Percentiles rank a stretch among this genome's conserved stretches.
These are phyloP conservation scores for Ctenodactylus gundi DNA, from an alignment of 2,113 vertebrate species.

Conservation along the genomic window DNA sequence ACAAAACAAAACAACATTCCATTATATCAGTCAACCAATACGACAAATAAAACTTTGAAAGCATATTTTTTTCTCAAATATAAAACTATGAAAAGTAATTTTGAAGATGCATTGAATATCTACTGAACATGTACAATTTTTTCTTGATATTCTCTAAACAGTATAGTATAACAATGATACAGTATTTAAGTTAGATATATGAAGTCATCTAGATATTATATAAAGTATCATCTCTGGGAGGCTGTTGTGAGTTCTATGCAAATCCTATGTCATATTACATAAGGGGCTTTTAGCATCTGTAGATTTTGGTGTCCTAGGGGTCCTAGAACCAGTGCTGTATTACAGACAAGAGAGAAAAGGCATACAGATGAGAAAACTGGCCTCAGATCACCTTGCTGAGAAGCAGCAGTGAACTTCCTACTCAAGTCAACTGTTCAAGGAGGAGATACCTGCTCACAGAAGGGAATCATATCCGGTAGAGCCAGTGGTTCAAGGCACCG, in stretches of 20 bases:
- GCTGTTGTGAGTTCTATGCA: neutral
- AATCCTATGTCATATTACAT: neutral
- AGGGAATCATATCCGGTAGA: neutral
- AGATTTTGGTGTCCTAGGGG: neutral
- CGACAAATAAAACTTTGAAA: neutral
- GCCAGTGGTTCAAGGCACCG: neutral
- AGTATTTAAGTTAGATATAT: neutral
- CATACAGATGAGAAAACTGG: neutral
- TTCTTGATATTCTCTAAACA: neutral
- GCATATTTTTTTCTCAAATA: neutral
- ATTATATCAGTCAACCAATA: neutral
- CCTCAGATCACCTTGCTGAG: neutral
- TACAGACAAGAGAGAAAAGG: neutral
- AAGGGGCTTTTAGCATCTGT: no score
- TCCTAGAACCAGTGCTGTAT: neutral
- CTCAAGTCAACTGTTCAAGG: neutral
- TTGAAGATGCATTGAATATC: neutral
- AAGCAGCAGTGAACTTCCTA: neutral
- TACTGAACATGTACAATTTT: neutral
- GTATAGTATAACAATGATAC: neutral
- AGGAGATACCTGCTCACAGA: neutral
- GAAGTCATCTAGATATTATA: neutral
- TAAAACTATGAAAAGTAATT: neutral
- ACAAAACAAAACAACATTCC: neutral
- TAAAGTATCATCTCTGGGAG: no score